phyloP scores from a whole-genome alignment of 2,797 vertebrate genomes.

The Calcarius lapponicus region DNA sequence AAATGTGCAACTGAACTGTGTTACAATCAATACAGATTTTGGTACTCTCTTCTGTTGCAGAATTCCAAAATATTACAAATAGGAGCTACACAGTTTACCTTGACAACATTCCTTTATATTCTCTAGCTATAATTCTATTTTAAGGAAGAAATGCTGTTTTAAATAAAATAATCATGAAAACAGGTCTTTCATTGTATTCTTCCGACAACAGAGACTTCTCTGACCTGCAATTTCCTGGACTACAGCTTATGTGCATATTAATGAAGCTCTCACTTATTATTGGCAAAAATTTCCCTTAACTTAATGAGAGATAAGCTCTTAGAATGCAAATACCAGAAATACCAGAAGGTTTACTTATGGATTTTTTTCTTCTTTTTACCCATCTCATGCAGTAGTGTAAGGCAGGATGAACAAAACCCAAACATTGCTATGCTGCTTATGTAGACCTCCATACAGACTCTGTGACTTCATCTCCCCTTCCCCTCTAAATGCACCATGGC shows the following conservation, averaged over 20 bases:
- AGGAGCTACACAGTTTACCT: neutral
- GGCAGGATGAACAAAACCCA: neutral
- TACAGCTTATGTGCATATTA: neutral
- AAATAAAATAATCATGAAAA: neutral
- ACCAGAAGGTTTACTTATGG: neutral
- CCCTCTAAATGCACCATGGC: constrained; percentile 4
- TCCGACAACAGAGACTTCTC: neutral
- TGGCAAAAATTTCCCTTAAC: neutral
- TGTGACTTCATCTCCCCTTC: constrained; percentile 17
- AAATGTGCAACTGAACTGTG: neutral
- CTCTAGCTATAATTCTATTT: neutral
- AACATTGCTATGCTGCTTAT: neutral
- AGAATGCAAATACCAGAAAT: neutral
- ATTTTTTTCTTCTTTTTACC: neutral
- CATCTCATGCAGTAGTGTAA: neutral
- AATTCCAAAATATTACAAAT: neutral
- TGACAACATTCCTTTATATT: neutral
- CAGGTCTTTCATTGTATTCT: neutral
- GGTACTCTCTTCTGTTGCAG: neutral
- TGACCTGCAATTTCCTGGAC: neutral
- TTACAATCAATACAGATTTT: neutral
- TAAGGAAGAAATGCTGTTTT: neutral
- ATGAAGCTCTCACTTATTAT: neutral
- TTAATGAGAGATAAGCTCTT: neutral
- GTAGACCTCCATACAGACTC: neutral